phyloP scores from a whole-genome alignment of 2,797 vertebrate species.

The Gymnoscopelus microlampas region DNA sequence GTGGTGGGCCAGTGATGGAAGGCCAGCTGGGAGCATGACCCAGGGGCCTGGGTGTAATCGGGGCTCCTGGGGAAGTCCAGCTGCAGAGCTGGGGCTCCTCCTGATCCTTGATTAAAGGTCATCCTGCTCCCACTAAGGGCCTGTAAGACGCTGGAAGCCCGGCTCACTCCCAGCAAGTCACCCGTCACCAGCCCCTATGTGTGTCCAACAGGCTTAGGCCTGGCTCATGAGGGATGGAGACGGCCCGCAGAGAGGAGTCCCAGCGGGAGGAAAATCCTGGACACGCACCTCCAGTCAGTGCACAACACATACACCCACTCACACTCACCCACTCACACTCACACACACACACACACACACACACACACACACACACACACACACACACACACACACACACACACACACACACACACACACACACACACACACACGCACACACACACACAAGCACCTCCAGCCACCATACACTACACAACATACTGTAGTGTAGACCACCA shows the following conservation, averaged over 20 bases:
- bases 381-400: conserved; percentile 9
- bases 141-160: conserved; percentile 76
- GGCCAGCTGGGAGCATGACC: conserved; percentile 67
- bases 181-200: conserved; percentile 69
- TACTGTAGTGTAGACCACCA: background rate
- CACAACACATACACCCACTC: conserved; percentile 16
- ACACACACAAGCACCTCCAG: too few species aligned
- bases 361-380: conserved; percentile 8
- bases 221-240: conserved; percentile 73
- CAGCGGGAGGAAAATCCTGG: conserved; percentile 73
- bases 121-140: conserved; percentile 76
- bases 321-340: conserved; percentile 33
- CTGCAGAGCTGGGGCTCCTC: conserved; percentile 62
- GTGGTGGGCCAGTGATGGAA: conserved; percentile 40
- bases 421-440: conserved; percentile 10
- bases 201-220: conserved; percentile 87
- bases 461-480: too few species aligned
- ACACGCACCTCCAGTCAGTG: conserved; percentile 27
- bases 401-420: conserved; percentile 34
- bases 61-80: conserved; percentile 64
- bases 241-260: conserved; percentile 74
- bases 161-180: conserved; percentile 64
- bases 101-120: conserved; percentile 86
- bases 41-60: conserved; percentile 49
- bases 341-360: conserved; percentile 10